Percentiles rank a stretch among this genome's conserved stretches.
These are phyloP conservation scores for Dolichallabes microphthalmus DNA, from an alignment of 2,113 vertebrate genomes.

Conservation along the genomic window DNA sequence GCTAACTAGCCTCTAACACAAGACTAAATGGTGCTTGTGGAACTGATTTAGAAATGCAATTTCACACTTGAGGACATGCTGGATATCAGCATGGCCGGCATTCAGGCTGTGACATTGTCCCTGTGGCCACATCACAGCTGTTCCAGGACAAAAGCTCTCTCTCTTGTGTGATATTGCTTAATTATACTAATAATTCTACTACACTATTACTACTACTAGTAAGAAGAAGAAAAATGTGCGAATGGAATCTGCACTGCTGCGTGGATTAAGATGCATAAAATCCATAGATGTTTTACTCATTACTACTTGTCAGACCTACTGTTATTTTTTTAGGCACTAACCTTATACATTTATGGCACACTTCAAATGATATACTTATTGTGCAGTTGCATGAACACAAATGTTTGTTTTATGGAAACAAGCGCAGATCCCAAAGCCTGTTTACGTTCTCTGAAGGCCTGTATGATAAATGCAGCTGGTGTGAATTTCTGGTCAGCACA, in stretches of 20 bases:
- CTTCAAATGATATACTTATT: slow-evolving; percentile 21
- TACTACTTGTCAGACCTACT: slow-evolving; percentile 30
- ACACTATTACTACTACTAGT: not conserved
- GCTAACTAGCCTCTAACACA: too few relatives aligned
- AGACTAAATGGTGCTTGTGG: too few relatives aligned
- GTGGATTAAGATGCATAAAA: slow-evolving; percentile 31
- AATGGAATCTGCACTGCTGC: not conserved
- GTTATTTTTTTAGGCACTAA: slow-evolving; percentile 20
- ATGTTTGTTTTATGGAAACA: slow-evolving; percentile 31
- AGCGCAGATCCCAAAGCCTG: slow-evolving; percentile 15
- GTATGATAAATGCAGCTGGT: slow-evolving; percentile 66
- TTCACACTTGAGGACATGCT: too few relatives aligned
- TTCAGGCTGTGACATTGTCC: too few relatives aligned
- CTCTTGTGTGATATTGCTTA: not conserved
- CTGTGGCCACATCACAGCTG: too few relatives aligned
- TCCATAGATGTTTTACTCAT: slow-evolving; percentile 40
- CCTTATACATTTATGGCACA: slow-evolving; percentile 14
- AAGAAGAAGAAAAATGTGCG: not conserved
- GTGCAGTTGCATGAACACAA: slow-evolving; percentile 49
- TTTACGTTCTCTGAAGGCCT: slow-evolving; percentile 57
- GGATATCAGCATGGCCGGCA: too few relatives aligned
- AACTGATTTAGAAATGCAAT: too few relatives aligned
- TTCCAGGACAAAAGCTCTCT: too few relatives aligned
- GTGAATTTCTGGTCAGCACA: slow-evolving; percentile 68
- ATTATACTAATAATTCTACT: too few relatives aligned